These are phyloP conservation scores for Abramis brama DNA, from an alignment of 2,113 vertebrate genomes.

Conservation along the genomic window DNA sequence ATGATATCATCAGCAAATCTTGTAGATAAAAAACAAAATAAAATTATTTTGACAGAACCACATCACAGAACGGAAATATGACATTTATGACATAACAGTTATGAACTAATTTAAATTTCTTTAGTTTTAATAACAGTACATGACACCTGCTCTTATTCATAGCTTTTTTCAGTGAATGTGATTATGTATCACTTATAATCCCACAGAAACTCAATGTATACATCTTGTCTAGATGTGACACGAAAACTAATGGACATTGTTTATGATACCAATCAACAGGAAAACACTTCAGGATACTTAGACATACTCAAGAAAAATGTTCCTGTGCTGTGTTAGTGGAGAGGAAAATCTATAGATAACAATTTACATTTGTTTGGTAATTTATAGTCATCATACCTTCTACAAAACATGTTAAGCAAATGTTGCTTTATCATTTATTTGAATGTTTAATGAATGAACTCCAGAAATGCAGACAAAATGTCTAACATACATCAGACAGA, in stretches of 20 bases:
- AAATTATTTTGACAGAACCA: background rate
- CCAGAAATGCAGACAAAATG: background rate
- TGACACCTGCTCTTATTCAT: background rate
- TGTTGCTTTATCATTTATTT: background rate
- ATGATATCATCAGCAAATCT: background rate
- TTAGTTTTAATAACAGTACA: background rate
- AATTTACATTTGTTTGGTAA: slow-evolving; percentile 28
- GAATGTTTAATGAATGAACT: background rate
- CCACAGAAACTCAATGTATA: slow-evolving; percentile 59
- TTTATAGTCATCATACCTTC: background rate
- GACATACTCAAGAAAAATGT: slow-evolving; percentile 6
- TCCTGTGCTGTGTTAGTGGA: background rate
- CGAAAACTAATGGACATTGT: slow-evolving; percentile 55
- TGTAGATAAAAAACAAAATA: background rate
- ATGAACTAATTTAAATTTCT: background rate
- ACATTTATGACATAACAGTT: background rate
- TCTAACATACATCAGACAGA: background rate
- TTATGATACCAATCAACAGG: slow-evolving; percentile 55
- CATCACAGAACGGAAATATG: background rate
- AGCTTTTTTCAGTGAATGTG: background rate
- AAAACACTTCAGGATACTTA: slow-evolving; percentile 14
- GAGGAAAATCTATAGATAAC: slow-evolving; percentile 1
- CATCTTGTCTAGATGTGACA: slow-evolving; percentile 55
- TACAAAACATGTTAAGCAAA: background rate
- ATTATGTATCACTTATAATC: slow-evolving; percentile 36